Evolutionary conservation across 2,888 invertebrate species (phyloP).

Genomic region (Coelinius sp.): DNA sequence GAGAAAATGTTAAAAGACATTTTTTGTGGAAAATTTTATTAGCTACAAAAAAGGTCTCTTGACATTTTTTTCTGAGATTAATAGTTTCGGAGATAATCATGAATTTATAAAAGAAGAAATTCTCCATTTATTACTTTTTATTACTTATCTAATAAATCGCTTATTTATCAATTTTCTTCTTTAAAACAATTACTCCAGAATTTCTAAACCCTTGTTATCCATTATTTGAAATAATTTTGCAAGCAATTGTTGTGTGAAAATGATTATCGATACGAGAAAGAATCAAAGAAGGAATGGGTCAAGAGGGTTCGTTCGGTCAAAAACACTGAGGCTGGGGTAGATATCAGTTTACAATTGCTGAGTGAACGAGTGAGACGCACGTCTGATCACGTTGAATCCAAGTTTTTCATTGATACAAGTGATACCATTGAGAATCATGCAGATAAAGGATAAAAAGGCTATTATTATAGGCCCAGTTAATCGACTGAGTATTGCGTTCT

Average conservation of each 20-base stretch:
- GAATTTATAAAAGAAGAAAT: not conserved
- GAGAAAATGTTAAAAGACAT: too few species aligned
- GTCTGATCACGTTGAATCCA: not conserved
- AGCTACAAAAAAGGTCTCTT: too few species aligned
- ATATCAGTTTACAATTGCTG: not conserved
- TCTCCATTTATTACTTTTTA: not conserved
- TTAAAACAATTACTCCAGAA: too few species aligned
- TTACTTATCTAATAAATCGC: not conserved
- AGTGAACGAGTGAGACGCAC: not conserved
- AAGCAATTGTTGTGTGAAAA: not conserved
- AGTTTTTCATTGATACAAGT: not conserved
- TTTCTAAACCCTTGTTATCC: not conserved
- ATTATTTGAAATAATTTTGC: not conserved
- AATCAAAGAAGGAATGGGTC: slow-evolving; percentile 11
- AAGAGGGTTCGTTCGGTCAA: not conserved
- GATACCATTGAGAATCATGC: slow-evolving; percentile 53
- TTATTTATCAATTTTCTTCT: too few species aligned
- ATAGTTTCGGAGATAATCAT: too few species aligned
- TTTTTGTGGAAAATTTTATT: too few species aligned
- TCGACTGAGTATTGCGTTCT: slow-evolving; percentile 58
- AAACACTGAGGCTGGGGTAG: not conserved
- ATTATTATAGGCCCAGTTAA: slow-evolving; percentile 63
- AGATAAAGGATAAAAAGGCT: slow-evolving; percentile 65
- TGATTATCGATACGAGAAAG: not conserved
- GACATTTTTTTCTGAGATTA: too few species aligned